These are phyloP conservation scores for Simalia tracyae DNA, from an alignment of 2,797 vertebrate genomes.

Conservation along the genomic window DNA sequence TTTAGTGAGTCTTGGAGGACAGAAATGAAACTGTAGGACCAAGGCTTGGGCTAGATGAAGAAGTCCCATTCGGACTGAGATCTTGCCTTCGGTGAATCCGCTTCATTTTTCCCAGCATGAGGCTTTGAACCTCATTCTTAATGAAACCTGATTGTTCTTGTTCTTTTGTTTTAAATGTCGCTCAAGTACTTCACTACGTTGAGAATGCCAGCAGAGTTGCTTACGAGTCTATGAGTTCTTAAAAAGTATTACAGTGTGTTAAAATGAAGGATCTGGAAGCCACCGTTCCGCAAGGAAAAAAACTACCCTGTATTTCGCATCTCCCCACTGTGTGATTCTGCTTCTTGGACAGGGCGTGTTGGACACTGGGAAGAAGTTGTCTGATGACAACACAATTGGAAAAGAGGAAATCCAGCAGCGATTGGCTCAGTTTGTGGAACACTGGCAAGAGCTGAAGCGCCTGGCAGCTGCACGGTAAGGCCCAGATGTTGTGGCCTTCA, in stretches of 20 bases:
- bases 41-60: no score
- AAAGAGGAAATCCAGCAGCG: conserved; percentile 98
- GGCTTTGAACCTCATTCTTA: background rate
- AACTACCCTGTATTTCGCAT: background rate
- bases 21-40: no score
- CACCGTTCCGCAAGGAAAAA: background rate
- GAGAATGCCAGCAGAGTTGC: background rate
- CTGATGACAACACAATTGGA: conserved; percentile 96
- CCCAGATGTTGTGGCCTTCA: background rate
- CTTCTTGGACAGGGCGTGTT: conserved; percentile 83
- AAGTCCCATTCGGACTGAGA: background rate
- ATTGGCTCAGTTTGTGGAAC: conserved; percentile 93
- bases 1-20: background rate
- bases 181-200: background rate
- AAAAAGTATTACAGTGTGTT: background rate
- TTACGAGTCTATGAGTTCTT: background rate
- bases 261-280: background rate
- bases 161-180: background rate
- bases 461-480: conserved; percentile 88
- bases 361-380: conserved; percentile 94
- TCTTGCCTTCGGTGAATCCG: background rate
- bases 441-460: conserved; percentile 96
- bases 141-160: background rate
- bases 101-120: background rate
- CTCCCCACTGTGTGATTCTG: background rate